These are phyloP conservation scores for Stenurella melanura DNA, from an alignment of 2,888 invertebrate genomes.

Conservation along the genomic window DNA sequence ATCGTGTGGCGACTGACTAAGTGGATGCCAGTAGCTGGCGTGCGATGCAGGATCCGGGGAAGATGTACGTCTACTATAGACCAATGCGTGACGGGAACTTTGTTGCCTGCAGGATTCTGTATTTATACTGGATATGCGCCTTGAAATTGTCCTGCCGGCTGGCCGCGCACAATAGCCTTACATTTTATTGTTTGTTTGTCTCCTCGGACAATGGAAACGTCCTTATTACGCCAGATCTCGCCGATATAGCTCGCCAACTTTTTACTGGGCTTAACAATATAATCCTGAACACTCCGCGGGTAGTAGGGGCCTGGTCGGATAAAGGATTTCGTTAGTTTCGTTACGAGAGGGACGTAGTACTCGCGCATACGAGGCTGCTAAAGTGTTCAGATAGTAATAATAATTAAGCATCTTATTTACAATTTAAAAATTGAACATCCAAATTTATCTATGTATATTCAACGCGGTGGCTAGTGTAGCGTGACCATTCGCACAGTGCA, in stretches of 20 bases:
- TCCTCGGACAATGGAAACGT: slow-evolving; percentile 34
- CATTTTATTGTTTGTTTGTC: slow-evolving; percentile 40
- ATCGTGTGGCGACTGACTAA: slow-evolving; percentile 36
- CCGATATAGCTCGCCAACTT: slow-evolving; percentile 12
- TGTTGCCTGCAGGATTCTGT: slow-evolving; percentile 30
- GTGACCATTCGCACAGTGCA: no score
- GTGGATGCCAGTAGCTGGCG: slow-evolving; percentile 36
- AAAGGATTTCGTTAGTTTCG: not conserved
- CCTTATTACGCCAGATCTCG: slow-evolving; percentile 29
- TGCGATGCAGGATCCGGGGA: slow-evolving; percentile 38
- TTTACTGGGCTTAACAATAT: slow-evolving; percentile 8
- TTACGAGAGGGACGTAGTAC: not conserved
- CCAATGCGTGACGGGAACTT: slow-evolving; percentile 33
- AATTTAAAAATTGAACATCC: no score
- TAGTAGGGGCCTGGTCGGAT: not conserved
- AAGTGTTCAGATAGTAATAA: no score
- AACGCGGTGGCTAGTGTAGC: no score
- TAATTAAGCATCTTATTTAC: no score
- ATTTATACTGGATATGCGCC: slow-evolving; percentile 26
- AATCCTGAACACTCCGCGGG: slow-evolving; percentile 17
- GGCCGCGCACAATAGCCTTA: slow-evolving; percentile 34
- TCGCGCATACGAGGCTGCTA: no score
- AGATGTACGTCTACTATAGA: slow-evolving; percentile 27
- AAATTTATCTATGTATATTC: no score
- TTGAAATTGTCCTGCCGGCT: slow-evolving; percentile 16